Evolutionary conservation across 2,888 invertebrate genomes (phyloP).

Genomic region (Philhelius pedissequus): DNA sequence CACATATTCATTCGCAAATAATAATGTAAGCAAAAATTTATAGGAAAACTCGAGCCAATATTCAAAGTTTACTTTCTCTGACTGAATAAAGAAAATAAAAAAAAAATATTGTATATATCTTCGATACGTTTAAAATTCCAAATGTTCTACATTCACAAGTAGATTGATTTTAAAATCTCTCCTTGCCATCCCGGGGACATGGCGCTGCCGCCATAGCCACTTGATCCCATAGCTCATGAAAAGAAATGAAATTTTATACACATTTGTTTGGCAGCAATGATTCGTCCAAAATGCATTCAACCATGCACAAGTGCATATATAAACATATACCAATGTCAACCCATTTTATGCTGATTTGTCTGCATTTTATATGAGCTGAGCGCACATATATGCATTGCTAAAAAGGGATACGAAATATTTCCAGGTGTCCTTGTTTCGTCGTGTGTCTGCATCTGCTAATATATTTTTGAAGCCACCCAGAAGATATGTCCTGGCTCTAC

Average conservation of each 20-base stretch:
- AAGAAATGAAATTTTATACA: conserved; percentile 1
- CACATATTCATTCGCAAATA: not conserved
- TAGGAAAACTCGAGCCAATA: not conserved
- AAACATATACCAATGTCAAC: conserved; percentile 2
- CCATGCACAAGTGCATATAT: not conserved
- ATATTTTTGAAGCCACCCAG: conserved; percentile 16
- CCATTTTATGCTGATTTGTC: conserved; percentile 44
- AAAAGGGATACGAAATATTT: conserved; percentile 27
- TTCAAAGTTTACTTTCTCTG: not conserved
- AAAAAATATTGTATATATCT: not conserved
- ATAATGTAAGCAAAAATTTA: too few relatives aligned
- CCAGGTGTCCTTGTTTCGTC: not conserved
- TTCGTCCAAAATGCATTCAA: not conserved
- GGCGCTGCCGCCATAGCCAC: not conserved
- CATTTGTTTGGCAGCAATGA: not conserved
- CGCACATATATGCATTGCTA: not conserved
- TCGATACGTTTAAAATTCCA: not conserved
- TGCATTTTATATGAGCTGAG: conserved; percentile 2
- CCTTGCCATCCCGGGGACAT: not conserved
- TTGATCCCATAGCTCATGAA: not conserved
- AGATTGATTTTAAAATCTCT: not conserved
- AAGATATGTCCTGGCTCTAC: not conserved
- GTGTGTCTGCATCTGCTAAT: conserved; percentile 7
- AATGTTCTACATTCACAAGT: not conserved
- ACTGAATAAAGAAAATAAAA: too few relatives aligned